These are phyloP conservation scores for Orthonevra nobilis DNA, from an alignment of 2,888 invertebrate species.

Conservation along the genomic window DNA sequence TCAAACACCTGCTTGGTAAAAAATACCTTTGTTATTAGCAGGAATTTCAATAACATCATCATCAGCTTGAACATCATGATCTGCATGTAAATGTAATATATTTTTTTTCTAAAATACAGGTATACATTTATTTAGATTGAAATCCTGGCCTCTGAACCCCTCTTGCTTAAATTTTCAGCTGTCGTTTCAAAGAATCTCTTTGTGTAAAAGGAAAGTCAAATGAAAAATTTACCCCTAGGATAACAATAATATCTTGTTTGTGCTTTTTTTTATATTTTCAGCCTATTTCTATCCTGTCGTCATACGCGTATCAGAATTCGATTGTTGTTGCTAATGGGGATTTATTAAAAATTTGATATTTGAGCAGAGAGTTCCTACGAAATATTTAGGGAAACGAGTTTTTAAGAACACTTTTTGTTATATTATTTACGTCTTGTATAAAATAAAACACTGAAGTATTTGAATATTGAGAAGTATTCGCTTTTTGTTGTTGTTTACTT, in stretches of 20 bases:
- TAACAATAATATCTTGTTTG: conserved; percentile 13
- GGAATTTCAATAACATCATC: neutral
- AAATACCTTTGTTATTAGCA: neutral
- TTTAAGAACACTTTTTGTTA: too few relatives aligned
- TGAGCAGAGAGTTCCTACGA: too few relatives aligned
- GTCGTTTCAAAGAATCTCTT: conserved; percentile 1
- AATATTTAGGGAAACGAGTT: neutral
- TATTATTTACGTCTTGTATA: too few relatives aligned
- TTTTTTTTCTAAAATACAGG: neutral
- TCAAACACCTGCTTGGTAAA: neutral
- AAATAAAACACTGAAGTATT: too few relatives aligned
- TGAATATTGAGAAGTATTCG: too few relatives aligned
- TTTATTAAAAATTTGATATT: too few relatives aligned
- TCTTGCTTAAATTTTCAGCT: neutral
- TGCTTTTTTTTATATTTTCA: conserved; percentile 2
- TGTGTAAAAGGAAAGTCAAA: conserved; percentile 13
- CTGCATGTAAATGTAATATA: too few relatives aligned
- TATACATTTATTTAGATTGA: conserved; percentile 8
- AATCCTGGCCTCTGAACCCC: too few relatives aligned
- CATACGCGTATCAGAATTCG: neutral
- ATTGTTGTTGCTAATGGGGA: neutral
- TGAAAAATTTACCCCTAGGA: neutral
- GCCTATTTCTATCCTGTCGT: neutral
- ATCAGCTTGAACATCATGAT: too few relatives aligned
- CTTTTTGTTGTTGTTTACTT: too few relatives aligned